Evolutionary conservation across 2,888 invertebrate genomes (phyloP), one percentile per base, ranked within the genome.

Genomic region (Hyposoter dolosus): DNA sequence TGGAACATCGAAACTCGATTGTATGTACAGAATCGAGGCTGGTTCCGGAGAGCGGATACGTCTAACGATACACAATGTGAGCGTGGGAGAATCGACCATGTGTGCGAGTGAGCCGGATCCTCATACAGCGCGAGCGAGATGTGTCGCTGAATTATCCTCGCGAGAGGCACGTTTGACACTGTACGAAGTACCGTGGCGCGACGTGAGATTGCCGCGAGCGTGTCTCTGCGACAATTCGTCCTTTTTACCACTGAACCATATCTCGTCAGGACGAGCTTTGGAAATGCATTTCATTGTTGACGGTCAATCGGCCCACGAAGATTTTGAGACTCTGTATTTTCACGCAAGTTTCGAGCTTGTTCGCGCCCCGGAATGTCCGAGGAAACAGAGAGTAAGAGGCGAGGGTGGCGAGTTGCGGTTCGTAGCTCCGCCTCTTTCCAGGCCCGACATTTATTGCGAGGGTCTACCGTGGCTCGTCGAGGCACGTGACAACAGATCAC

Each of bases 281-380:
- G 98, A 98, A 94, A 94, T 98, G 82, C 96, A 96, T 89, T 97
- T 98, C 93, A 95, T 96, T 90, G 96, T 98, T 86, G 96, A 96
- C 86, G 95, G 96, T 79, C 96, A 98, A 95, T 95, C 96, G 90
- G 96, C 98, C 77, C 96, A 96, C 74, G 97, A 98, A 94, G 97
- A 98, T 94, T 98, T 97, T 93, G 96, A 97, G 45, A 96, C 97
- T 91, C 95, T 98, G 77, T 97, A 96, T 94, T 98, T 98, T 94
- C 96, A 96, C 90, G 98, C 97, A 7, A 94, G 88, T 91, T 96
- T 96, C 91, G 96, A 97, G 91, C 95, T 96, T 79, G 95, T 97
- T 35, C 95, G 96, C 10, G 95, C 96, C 86, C 95, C 96, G 0
- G 96, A 96, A 86, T 97, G 97, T 90, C 95, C 96, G 4, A 95